Evolutionary conservation across 2,888 invertebrate genomes (phyloP), one percentile per base, ranked within the genome.

Genomic region (Pseudococcus jackbeardsleyi): DNA sequence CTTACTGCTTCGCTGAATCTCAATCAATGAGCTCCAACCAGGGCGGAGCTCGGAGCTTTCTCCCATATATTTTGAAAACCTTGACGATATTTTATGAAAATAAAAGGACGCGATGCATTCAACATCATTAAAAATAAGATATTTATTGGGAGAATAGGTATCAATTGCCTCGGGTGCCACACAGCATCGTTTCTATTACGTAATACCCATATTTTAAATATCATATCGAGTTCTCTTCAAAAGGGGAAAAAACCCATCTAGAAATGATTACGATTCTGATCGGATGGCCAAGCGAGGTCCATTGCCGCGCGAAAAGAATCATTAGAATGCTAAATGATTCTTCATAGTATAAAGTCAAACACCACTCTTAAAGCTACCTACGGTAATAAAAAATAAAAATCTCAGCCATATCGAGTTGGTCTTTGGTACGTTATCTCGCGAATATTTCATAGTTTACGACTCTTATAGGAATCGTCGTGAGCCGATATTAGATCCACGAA

Each of bases 31-130:
- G 64, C 64, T 22, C 42, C 64, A 19, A 64, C n/a, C 6, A 1
- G n/a, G 64, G 64, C 64, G 64, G 64, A 19, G 17, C 64, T 19
- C 64, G 64, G 64, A 19, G 17, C 64, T 19, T 8, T 9, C 9
- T n/a, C 22, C 19, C 22, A 4, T 50, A 50, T 64, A 19, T 64
- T 64, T 64, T 64, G 19, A 64, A 19, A 64, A 64, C 64, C 19
- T 64, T 64, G 64, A 64, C 64, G 64, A 64, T 64, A 64, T 64
- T 64, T 33, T 19, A 64, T 64, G 64, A 64, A 64, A 64, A n/a
- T 17, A 64, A 22, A 9, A n/a, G 64, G 64, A n/a, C n/a, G 19
- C 26, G n/a, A 33, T 33, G 26, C 9, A 64, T 64, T 64, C 64
- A 64, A 9, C 64, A 64, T 22, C 5, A 64, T 19, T 64, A 64